Percentiles rank a stretch among this genome's conserved stretches.
Evolutionary conservation across 2,797 vertebrate genomes (phyloP).

Genomic region (Gouania willdenowi): DNA sequence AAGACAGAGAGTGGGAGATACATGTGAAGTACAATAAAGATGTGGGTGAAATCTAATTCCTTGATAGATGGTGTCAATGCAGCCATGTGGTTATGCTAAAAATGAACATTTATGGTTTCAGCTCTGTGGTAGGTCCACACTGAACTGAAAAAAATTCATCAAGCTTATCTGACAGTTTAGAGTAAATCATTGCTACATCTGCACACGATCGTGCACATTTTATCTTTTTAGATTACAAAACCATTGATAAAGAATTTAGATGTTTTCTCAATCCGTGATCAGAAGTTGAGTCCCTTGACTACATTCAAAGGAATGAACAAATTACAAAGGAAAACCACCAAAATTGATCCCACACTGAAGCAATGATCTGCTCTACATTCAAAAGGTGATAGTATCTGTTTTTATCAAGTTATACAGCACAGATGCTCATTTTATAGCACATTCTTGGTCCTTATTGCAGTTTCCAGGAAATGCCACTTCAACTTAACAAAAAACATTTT

Average conservation of each 20-base stretch:
- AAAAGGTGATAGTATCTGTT: neutral
- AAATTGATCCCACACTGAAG: conserved; percentile 1
- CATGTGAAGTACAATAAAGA: neutral
- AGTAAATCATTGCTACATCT: too few relatives aligned
- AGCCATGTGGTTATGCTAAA: neutral
- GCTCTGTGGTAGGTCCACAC: neutral
- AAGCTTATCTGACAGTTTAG: too few relatives aligned
- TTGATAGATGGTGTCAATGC: neutral
- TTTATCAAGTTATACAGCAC: neutral
- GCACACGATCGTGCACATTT: too few relatives aligned
- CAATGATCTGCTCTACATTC: neutral
- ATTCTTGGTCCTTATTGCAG: neutral
- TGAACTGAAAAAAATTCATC: neutral
- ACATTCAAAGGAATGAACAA: conserved; percentile 18
- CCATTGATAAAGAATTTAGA: neutral
- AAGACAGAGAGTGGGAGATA: conserved; percentile 10
- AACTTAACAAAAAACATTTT: neutral
- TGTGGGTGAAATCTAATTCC: neutral
- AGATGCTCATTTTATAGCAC: neutral
- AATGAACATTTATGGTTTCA: neutral
- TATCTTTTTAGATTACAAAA: too few relatives aligned
- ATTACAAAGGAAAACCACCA: conserved; percentile 14
- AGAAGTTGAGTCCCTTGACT: conserved; percentile 25
- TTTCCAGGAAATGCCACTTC: neutral
- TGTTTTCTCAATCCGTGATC: conserved; percentile 19